Evolutionary conservation across 37 sponge, comb jelly and placozoan species (phyloP), one percentile per base, ranked within the genome.

Genomic region (Cliona cf. orientalis): DNA sequence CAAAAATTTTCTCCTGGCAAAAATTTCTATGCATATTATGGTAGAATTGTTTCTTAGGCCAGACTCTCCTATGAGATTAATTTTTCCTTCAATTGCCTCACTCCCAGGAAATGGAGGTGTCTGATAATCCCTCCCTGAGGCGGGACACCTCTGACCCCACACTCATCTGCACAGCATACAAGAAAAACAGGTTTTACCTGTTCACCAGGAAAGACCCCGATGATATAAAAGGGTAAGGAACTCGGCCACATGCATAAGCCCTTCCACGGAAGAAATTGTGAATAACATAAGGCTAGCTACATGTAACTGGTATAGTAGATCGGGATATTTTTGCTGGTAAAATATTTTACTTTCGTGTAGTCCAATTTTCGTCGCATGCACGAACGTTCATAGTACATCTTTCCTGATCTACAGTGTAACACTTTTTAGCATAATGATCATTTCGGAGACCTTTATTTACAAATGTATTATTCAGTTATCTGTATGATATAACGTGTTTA

Each of bases 181-280:
- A 95, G 75, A 95, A 93, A 86, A 98, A 95, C 89, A 46, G 99
- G 70, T 98, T 98, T 65, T 98, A 93, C 83, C 67, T 98, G 78
- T 95, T 98, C 68, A 87, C 92, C 41, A 69, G 82, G 42, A 68
- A 95, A 31, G 92, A 98, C 19, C 96, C 99, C n/a, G 94, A 91
- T 25, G 92, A 96, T 22, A 58, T 43, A 32, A 88, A 89, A 49
- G 67, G 89, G 93, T 92, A 55, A 21, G 82, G 33, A 12, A 58
- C n/a, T n/a, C n/a, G 55, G 17, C 11, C 11, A 19, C 17, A 17
- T 49, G 17, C 17, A 49, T 49, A 17, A 19, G 17, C 55, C 17
- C 55, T n/a, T n/a, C n/a, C n/a, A n/a, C n/a, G n/a, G n/a, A n/a
- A n/a, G n/a, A n/a, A n/a, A n/a, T n/a, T n/a, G n/a, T n/a, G n/a